Base-by-base conservation (phyloP, 2,797 vertebrate genomes). In the Cottoperca gobio region DNA sequence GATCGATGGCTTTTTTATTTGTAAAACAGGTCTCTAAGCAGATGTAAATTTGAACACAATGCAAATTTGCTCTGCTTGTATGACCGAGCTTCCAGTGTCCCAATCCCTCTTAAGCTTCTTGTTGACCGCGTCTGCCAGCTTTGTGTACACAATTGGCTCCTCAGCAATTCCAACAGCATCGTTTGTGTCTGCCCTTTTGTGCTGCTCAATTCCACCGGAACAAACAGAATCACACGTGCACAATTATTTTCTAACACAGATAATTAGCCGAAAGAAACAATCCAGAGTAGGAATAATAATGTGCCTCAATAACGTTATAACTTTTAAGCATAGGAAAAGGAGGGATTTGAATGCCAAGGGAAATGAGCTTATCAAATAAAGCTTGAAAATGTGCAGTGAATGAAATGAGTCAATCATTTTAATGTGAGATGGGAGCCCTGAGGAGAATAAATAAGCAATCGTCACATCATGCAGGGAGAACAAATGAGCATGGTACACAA, bases 361-460 rank as follows among this genome's bases (percentile, higher is more conserved):
- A 93, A 92, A 92, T 84, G 78, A 91, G 93, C 93, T 95, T 92
- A 95, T 95, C 93, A 94, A 94, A 94, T 93, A 94, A 94, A 92
- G 93, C 93, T 93, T 72, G 89, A 91, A 93, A 94, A 94, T 96
- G 94, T 94, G 93, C 91, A 86, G 83, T 87, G 93, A 94, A 94
- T 95, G 91, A 96, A 95, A 95, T 91, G 92, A 95, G 95, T 94
- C 94, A 94, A 95, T 95, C 94, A 95, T 95, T 94, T 93, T 93
- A 94, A 95, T 93, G 93, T 91, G 94, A 85, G 83, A 87, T 82
- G 87, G 90, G 79, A 92, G 91, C 93, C 93, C 94, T 73, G 92
- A 93, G 91, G 93, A 95, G 93, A 95, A 95, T 94, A 94, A 94
- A 95, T 94, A 95, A 94, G 94, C 91, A 94, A 94, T 93, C 90